Evolutionary conservation across 1,140 invertebrate genomes (phyloP), one percentile per base, ranked within the genome.

Genomic region (Aphaenogaster rudis): DNA sequence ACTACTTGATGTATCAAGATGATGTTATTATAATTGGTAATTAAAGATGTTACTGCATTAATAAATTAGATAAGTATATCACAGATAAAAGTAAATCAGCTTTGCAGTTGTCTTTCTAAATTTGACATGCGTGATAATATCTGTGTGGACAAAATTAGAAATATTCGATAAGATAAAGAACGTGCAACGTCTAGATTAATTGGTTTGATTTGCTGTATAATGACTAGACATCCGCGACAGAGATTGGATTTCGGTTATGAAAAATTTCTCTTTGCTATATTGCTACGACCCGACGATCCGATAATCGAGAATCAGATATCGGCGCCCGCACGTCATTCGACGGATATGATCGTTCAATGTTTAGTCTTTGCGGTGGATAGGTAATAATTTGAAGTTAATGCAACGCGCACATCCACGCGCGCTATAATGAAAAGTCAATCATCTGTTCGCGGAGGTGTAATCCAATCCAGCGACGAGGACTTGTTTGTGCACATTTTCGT

Each of bases 351-450:
- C 67, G 67, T 59, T 63, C 69, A 61, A 28, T 76, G 54, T 82
- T 82, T 82, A 74, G 69, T 74, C 42, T 48, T 82, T 54, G 2
- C 28, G 33, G 54, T 28, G 33, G 69, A 84, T 61, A 84, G 80
- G 71, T 84, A 84, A 61, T 74, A 84, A 76, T 84, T 84, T 84
- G 13, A 74, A 48, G 45, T 42, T 84, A 63, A 76, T 61, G 42
- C 66, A 81, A 81, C 36, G 21, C 64, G 64, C 33, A 13, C 39
- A 42, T 57, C 36, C 36, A 28, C 28, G 21, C n/a, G 33, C 66
- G 50, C 17, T 48, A 28, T 84, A 84, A 84, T 84, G 80, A 82
- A 74, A 74, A 82, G 80, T 84, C 80, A 84, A 84, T 84, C 80
- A 84, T 84, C 33, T n/a, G 8, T 54, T 71, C 80, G 52, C 69